Conservation (phyloP, 2,113 vertebrate genomes). For the Sorex fumeus region DNA sequence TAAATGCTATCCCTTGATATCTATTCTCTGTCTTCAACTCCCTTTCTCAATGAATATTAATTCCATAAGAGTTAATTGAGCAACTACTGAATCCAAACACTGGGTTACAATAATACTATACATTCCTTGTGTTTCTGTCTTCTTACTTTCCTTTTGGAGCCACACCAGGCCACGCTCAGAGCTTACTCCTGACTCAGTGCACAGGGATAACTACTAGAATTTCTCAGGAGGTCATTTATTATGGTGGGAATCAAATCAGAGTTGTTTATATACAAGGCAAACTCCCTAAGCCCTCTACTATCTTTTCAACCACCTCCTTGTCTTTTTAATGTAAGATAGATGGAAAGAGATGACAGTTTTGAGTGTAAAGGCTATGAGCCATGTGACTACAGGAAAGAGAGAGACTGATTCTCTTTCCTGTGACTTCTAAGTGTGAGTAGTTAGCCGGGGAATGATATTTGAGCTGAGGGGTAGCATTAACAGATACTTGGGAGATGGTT, state of each 20-base stretch:
- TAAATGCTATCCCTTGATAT: not conserved
- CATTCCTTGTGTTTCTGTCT: not conserved
- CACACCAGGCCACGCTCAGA: too few species aligned
- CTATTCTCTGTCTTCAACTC: not conserved
- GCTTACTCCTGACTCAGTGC: too few species aligned
- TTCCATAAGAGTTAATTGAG: constrained; percentile 53
- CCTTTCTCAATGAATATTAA: not conserved
- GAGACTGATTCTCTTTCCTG: too few species aligned
- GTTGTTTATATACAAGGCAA: too few species aligned
- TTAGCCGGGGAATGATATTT: not conserved
- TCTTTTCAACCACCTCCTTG: not conserved
- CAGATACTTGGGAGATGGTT: not conserved
- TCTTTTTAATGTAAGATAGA: not conserved
- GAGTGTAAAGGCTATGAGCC: not conserved
- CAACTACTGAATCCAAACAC: constrained; percentile 39
- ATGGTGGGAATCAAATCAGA: too few species aligned
- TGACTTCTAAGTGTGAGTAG: too few species aligned
- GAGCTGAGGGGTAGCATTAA: not conserved
- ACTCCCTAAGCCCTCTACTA: too few species aligned
- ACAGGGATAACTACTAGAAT: too few species aligned
- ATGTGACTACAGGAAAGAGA: not conserved
- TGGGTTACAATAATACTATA: not conserved
- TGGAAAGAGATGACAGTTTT: not conserved
- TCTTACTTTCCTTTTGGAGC: too few species aligned
- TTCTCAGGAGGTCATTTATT: too few species aligned